Evolutionary conservation across 1,140 invertebrate genomes (phyloP), one percentile per base, ranked within the genome.

Genomic region (Eurosta solidaginis): DNA sequence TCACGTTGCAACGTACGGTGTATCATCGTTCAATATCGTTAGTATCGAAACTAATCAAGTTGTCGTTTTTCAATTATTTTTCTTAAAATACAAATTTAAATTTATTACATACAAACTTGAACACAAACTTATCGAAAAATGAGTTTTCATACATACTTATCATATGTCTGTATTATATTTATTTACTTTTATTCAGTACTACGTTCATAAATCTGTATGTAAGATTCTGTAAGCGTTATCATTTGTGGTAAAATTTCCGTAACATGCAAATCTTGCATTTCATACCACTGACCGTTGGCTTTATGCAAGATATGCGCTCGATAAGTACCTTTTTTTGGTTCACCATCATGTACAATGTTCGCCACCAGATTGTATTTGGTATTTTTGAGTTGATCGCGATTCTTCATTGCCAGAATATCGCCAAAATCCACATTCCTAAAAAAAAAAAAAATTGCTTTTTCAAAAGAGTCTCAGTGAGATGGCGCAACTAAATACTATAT

Each of bases 201-300:
- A 6, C 82, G 87, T 85, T 93, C 92, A 89, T 93, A 93, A 80
- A 93, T 92, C 87, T 99, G 98, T 85, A 99, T 98, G 82, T 99
- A 99, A 12, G 97, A 97, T 90, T 99, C 98, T 9, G 98, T 98
- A 6, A 99, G 90, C 0, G 98, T 99, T 79, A 99, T 99, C 97
- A 99, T 99, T 88, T 99, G 98, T 3, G 98, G 98, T 25, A 99
- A 90, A 85, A 99, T 99, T 87, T 98, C 97, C 3, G 94, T 97
- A 0, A 99, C 98, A 86, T 99, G 98, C 40, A 99, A 91, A 92
- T 99, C 98, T 90, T 99, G 98, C 91, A 99, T 92, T 90, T 99
- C 98, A 87, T 97, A 94, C 93, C 93, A 95, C 83, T 94, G 92
- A 2, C 93, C 92, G 49, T 93, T 93, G 76, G 96, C 96, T 90